Percentiles rank a stretch among this genome's conserved stretches.
Conservation (phyloP, 2,888 invertebrate genomes). For the Scaptomyza tumidula region DNA sequence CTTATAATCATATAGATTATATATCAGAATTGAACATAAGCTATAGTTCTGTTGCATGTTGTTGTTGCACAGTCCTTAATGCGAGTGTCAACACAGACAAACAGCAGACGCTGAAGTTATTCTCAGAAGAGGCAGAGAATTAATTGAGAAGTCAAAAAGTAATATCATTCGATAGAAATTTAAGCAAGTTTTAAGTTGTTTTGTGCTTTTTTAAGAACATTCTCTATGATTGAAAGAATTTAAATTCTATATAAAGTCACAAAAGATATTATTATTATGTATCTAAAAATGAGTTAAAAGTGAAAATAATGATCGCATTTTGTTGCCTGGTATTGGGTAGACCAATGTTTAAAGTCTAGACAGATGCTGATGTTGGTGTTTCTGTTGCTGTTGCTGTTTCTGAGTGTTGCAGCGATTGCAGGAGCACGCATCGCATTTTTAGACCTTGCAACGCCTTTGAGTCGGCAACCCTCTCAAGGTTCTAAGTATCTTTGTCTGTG, state of each 20-base stretch:
- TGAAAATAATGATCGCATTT: neutral
- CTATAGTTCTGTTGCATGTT: too few relatives aligned
- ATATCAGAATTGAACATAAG: too few relatives aligned
- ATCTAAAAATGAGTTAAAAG: neutral
- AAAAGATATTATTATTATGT: neutral
- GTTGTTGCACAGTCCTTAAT: too few relatives aligned
- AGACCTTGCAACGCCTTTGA: constrained; percentile 2
- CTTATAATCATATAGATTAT: too few relatives aligned
- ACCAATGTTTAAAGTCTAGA: neutral
- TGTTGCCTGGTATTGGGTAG: neutral
- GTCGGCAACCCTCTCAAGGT: constrained; percentile 10
- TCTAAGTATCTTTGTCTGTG: constrained; percentile 10
- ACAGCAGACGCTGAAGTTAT: too few relatives aligned
- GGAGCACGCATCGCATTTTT: constrained; percentile 41
- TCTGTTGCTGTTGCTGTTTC: constrained; percentile 22
- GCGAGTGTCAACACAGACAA: too few relatives aligned
- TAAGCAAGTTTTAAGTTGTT: too few relatives aligned
- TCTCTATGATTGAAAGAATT: too few relatives aligned
- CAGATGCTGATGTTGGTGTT: constrained; percentile 28
- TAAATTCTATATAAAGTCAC: neutral
- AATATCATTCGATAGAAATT: too few relatives aligned
- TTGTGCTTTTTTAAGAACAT: too few relatives aligned
- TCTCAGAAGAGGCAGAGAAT: too few relatives aligned
- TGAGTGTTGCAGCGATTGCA: constrained; percentile 44
- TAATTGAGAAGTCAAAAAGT: too few relatives aligned